Conservation (phyloP, 2,113 vertebrate genomes). For the Nematolebias whitei region DNA sequence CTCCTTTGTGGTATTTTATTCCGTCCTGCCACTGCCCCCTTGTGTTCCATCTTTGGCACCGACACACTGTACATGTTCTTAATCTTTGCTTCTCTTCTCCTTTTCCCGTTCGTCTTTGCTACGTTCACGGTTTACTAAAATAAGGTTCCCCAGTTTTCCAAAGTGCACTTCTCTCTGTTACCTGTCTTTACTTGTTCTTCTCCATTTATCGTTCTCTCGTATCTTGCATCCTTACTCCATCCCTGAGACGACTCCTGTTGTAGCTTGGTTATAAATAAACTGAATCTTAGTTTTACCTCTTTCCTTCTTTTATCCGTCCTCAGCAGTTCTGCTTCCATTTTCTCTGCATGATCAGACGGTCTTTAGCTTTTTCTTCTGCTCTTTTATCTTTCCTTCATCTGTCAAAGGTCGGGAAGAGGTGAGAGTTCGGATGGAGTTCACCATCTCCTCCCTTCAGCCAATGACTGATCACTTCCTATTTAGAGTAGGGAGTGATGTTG, state of each 20-base stretch:
- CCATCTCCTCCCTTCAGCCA: conserved; percentile 46
- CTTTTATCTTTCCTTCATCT: conserved; percentile 13
- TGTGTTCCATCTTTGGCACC: conserved; percentile 10
- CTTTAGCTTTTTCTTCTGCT: conserved; percentile 3
- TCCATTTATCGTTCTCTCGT: too few species aligned
- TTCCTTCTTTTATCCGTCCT: not conserved
- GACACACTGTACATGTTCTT: not conserved
- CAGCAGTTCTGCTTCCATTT: not conserved
- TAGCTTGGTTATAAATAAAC: not conserved
- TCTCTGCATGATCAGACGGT: conserved; percentile 13
- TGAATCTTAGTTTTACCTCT: not conserved
- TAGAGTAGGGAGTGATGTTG: conserved; percentile 34
- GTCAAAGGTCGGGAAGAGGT: conserved; percentile 51
- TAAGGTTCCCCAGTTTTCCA: not conserved
- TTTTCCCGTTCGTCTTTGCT: not conserved
- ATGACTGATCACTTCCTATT: conserved; percentile 74
- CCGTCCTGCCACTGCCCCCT: conserved; percentile 72
- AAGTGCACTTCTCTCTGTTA: not conserved
- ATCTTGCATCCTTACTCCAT: too few species aligned
- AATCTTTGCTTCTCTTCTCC: conserved; percentile 12
- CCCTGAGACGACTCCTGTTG: too few species aligned
- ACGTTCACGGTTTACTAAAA: not conserved
- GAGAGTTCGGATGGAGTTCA: conserved; percentile 64
- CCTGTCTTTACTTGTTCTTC: too few species aligned
- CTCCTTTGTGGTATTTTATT: conserved; percentile 10